These are phyloP conservation scores for Drosophila insularis DNA, from an alignment of 1,140 invertebrate species.

Conservation along the genomic window DNA sequence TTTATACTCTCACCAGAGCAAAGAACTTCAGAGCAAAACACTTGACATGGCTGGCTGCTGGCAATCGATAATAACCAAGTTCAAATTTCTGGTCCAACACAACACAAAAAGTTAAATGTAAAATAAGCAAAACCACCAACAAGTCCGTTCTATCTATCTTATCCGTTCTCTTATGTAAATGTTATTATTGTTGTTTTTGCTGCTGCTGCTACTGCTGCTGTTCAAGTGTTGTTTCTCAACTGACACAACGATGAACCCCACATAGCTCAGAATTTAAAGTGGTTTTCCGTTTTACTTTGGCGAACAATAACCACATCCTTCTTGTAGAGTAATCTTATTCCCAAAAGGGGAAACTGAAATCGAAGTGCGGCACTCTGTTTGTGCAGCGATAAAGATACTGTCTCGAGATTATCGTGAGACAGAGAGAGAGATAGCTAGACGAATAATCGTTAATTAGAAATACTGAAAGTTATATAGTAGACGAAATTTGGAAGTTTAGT, in stretches of 20 bases:
- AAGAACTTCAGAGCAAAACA: conserved; percentile 59
- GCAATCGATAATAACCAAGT: conserved; percentile 68
- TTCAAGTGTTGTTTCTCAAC: conserved; percentile 14
- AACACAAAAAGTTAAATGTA: conserved; percentile 44
- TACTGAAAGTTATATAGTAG: too few species aligned
- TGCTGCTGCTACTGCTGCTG: conserved; percentile 2
- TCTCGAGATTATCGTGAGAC: too few species aligned
- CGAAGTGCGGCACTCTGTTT: too few species aligned
- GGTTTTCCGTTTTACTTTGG: neutral
- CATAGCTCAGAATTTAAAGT: neutral
- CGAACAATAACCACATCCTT: too few species aligned
- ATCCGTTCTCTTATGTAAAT: conserved; percentile 48
- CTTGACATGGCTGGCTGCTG: conserved; percentile 56
- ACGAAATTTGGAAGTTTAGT: too few species aligned
- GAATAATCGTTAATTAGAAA: too few species aligned
- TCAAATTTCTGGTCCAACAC: conserved; percentile 39
- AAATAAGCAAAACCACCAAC: neutral
- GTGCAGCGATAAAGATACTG: too few species aligned
- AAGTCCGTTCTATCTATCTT: conserved; percentile 23
- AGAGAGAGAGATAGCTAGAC: too few species aligned
- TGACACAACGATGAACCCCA: neutral
- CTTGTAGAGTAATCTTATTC: too few species aligned
- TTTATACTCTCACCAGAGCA: conserved; percentile 31
- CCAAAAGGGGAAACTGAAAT: too few species aligned
- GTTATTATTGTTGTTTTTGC: conserved; percentile 31